Conservation (phyloP, 2,797 vertebrate species). For the Ammospiza maritima region DNA sequence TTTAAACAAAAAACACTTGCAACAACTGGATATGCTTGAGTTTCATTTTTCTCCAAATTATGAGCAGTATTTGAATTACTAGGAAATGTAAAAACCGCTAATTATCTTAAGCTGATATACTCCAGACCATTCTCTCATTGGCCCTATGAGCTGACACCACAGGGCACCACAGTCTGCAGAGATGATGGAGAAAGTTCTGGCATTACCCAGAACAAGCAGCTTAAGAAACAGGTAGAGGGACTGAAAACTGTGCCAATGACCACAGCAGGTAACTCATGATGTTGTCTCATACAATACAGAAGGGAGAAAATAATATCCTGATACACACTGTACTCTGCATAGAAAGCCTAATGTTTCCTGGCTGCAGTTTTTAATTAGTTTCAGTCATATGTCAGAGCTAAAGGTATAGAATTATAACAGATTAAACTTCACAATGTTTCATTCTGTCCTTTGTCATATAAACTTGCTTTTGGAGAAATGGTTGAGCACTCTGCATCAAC, state of each 20-base stretch:
- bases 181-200: neutral
- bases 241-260: neutral
- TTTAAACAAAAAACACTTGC: neutral
- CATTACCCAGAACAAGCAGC: neutral
- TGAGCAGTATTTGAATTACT: neutral
- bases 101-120: neutral
- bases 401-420: neutral
- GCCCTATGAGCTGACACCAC: neutral
- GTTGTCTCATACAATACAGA: neutral
- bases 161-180: neutral
- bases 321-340: neutral
- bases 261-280: neutral
- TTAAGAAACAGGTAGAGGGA: neutral
- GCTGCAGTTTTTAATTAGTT: neutral
- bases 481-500: neutral
- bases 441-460: neutral
- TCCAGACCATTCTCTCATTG: neutral
- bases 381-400: neutral
- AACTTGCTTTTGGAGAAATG: neutral
- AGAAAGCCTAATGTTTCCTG: neutral
- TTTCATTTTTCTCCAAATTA: neutral
- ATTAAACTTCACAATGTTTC: neutral
- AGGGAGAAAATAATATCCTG: neutral
- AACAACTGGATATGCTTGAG: neutral
- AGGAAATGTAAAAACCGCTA: neutral